Evolutionary conservation across 2,888 invertebrate genomes (phyloP).

Genomic region (Zonitis immaculata): DNA sequence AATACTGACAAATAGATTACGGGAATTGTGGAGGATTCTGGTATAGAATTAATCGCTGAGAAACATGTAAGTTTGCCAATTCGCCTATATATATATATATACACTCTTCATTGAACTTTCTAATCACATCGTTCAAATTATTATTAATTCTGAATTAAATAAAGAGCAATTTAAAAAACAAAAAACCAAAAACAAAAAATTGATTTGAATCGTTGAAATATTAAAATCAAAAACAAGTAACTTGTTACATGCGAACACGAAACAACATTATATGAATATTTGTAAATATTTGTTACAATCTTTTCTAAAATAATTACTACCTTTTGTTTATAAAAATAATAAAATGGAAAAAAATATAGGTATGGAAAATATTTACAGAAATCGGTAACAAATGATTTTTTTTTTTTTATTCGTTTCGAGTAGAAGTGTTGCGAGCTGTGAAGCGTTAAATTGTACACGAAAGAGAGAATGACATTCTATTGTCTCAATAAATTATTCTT

Average conservation of each 20-base stretch:
- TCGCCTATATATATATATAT: too few species aligned
- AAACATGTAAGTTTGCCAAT: slow-evolving; percentile 17
- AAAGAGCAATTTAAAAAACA: background rate
- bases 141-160: background rate
- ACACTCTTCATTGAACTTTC: slow-evolving; percentile 3
- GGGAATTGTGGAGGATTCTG: slow-evolving; percentile 6
- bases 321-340: background rate
- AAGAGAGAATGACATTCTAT: slow-evolving; percentile 14
- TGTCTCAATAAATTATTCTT: background rate
- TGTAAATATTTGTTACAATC: background rate
- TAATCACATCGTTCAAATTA: background rate
- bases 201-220: background rate
- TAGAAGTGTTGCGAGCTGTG: slow-evolving; percentile 20
- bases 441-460: slow-evolving; percentile 22
- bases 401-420: slow-evolving; percentile 10
- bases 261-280: background rate
- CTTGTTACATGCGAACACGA: background rate
- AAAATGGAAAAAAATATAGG: background rate
- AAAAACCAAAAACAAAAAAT: background rate
- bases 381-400: slow-evolving; percentile 9
- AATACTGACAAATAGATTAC: slow-evolving; percentile 42
- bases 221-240: too few species aligned
- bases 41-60: background rate
- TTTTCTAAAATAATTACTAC: background rate
- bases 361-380: background rate